These are phyloP conservation scores for Auanema sp. DNA, from an alignment of 2,888 invertebrate species.

Conservation along the genomic window DNA sequence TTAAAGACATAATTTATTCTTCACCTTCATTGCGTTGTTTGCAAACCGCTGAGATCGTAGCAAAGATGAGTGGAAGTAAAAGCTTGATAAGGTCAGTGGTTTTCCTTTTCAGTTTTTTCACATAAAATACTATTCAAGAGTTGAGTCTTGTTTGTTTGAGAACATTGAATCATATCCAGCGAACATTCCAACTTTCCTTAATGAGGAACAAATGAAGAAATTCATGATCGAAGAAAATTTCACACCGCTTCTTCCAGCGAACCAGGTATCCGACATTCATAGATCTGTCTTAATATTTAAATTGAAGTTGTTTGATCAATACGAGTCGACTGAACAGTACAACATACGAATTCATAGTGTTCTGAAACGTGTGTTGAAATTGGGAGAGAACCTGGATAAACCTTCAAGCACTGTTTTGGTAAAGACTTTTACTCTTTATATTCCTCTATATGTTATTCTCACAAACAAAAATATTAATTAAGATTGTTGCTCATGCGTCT, in stretches of 20 bases:
- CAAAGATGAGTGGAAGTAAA: conserved; percentile 24
- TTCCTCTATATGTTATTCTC: background rate
- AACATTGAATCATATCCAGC: conserved; percentile 38
- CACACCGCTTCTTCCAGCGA: conserved; percentile 11
- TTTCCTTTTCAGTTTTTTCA: too few relatives aligned
- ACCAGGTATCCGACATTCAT: background rate
- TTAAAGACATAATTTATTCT: conserved; percentile 47
- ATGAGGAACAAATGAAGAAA: conserved; percentile 21
- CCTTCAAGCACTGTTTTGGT: too few relatives aligned
- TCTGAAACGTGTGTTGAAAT: conserved; percentile 1
- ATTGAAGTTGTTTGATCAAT: background rate
- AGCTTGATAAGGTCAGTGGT: conserved; percentile 18
- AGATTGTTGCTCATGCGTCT: conserved; percentile 51
- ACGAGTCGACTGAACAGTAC: conserved; percentile 6
- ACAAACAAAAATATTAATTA: conserved; percentile 2
- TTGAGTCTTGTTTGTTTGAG: conserved; percentile 53
- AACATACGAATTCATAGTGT: conserved; percentile 2
- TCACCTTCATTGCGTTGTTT: conserved; percentile 55
- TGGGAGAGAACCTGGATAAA: conserved; percentile 2
- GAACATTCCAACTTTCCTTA: conserved; percentile 28
- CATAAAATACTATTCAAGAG: conserved; percentile 17
- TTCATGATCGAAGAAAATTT: conserved; percentile 34
- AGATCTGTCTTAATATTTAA: background rate
- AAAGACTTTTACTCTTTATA: too few relatives aligned
- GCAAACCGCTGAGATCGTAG: conserved; percentile 46